These are phyloP conservation scores for Ambastaia sidthimunki DNA, from an alignment of 2,797 vertebrate species.

Conservation along the genomic window DNA sequence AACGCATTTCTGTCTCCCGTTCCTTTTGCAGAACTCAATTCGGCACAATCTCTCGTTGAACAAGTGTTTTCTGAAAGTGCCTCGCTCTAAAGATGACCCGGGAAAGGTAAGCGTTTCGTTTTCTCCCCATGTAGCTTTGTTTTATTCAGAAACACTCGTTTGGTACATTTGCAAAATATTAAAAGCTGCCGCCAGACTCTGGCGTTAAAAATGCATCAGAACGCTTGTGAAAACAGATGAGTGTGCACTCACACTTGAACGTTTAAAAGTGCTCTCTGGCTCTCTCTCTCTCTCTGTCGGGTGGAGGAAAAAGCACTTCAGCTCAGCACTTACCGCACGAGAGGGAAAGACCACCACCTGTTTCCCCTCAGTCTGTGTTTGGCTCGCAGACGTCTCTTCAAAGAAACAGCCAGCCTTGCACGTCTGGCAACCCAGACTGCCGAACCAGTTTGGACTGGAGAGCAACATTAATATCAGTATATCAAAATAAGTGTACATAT, in stretches of 20 bases:
- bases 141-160: constrained; percentile 40
- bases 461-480: not conserved
- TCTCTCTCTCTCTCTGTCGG: constrained; percentile 25
- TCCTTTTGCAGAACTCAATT: constrained; percentile 87
- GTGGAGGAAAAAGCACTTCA: constrained; percentile 46
- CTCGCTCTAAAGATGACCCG: constrained; percentile 95
- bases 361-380: constrained; percentile 39
- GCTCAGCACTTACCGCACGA: constrained; percentile 44
- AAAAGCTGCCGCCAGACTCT: constrained; percentile 21
- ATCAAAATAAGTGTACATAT: not conserved
- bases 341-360: constrained; percentile 53
- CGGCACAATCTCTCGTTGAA: constrained; percentile 94
- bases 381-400: constrained; percentile 56
- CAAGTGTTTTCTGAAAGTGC: constrained; percentile 98
- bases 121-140: not conserved
- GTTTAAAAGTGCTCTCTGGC: constrained; percentile 44
- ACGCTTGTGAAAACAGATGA: constrained; percentile 42
- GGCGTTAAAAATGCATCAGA: constrained; percentile 38
- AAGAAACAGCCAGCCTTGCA: not conserved
- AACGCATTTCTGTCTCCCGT: constrained; percentile 63
- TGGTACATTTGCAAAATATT: constrained; percentile 36
- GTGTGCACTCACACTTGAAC: constrained; percentile 29
- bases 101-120: constrained; percentile 84
- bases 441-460: not conserved
- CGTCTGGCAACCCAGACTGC: too few relatives aligned